A percentile compares a stretch with the other conserved stretches of the same genome.
phyloP scores from a whole-genome alignment of 2,113 vertebrate genomes.

The Phyllostomus discolor region DNA sequence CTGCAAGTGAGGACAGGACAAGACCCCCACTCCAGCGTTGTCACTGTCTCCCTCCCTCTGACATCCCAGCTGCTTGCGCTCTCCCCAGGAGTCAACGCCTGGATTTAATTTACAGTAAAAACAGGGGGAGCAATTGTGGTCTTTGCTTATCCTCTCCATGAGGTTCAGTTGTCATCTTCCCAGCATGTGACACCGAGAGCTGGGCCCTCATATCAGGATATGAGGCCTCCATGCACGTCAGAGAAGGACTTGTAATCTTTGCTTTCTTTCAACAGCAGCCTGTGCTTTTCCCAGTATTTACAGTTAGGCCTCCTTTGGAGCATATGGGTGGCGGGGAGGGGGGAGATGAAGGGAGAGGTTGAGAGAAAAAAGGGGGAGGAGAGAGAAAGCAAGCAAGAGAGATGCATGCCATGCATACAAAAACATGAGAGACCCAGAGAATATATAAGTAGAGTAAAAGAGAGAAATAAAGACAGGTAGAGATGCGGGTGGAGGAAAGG shows the following conservation, averaged over 20 bases:
- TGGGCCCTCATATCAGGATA: neutral
- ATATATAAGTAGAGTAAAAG: neutral
- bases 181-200: neutral
- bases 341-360: neutral
- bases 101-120: neutral
- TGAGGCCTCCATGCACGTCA: neutral
- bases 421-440: neutral
- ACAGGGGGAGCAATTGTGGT: neutral
- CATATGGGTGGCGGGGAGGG: neutral
- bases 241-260: neutral
- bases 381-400: neutral
- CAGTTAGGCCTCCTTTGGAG: slow-evolving; percentile 44
- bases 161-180: neutral
- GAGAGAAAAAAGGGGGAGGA: no score
- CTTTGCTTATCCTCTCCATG: neutral
- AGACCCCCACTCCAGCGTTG: rapidly evolving
- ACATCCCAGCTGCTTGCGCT: neutral
- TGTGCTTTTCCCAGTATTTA: slow-evolving; percentile 65
- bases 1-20: neutral
- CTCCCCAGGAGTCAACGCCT: no score
- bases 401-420: neutral
- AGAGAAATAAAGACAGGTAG: neutral
- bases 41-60: rapidly evolving
- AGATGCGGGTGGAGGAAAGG: neutral
- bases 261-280: neutral